These are phyloP conservation scores for Chrysolina haemoptera DNA, from an alignment of 2,888 invertebrate species.

Conservation along the genomic window DNA sequence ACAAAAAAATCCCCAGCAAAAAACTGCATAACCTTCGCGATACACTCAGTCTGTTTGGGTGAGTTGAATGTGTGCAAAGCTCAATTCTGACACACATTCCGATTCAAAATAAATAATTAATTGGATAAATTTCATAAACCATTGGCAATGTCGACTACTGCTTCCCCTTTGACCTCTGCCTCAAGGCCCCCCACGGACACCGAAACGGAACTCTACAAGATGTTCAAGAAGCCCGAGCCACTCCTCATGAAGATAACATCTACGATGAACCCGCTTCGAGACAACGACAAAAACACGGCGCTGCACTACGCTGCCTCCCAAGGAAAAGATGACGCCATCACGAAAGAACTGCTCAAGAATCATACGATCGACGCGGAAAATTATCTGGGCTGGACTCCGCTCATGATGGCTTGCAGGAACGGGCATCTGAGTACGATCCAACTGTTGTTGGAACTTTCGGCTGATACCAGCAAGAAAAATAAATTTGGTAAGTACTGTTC, in stretches of 20 bases:
- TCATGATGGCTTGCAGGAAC: conserved; percentile 67
- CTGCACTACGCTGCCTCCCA: conserved; percentile 63
- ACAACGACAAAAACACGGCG: conserved; percentile 64
- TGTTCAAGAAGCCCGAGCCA: conserved; percentile 10
- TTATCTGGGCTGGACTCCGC: conserved; percentile 67
- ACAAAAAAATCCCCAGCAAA: background rate
- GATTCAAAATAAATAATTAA: background rate
- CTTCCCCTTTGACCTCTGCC: background rate
- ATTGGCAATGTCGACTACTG: background rate
- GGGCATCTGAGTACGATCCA: conserved; percentile 60
- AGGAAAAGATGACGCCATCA: conserved; percentile 56
- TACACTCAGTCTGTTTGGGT: background rate
- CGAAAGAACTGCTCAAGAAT: conserved; percentile 47
- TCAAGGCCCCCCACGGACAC: background rate
- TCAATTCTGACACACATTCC: conserved; percentile 21
- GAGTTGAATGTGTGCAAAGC: conserved; percentile 18
- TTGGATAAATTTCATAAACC: background rate
- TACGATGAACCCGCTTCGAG: conserved; percentile 48
- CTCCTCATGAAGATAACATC: background rate
- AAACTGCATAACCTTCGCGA: background rate
- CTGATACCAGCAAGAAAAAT: conserved; percentile 64
- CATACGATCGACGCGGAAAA: conserved; percentile 63
- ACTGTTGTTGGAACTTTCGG: conserved; percentile 60
- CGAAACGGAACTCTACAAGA: background rate
- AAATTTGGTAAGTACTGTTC: conserved; percentile 60